Base-by-base conservation (phyloP, 30 jellyfish, hydroid and myxozoan species). In the Catostylus mosaicus region DNA sequence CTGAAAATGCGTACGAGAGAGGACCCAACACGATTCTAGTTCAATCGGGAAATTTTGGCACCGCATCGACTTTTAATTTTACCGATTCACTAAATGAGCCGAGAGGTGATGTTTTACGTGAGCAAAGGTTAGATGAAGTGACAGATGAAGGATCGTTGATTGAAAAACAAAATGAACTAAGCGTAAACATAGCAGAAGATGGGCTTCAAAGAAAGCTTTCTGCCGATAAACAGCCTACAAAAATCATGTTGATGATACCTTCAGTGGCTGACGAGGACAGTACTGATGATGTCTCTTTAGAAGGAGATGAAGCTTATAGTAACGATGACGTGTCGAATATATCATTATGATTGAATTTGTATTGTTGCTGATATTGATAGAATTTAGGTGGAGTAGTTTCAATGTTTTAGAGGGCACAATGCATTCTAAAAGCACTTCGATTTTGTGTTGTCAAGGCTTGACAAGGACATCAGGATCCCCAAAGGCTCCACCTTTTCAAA, bases 191-290 rank as follows among this genome's bases (percentile, higher is more conserved):
- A 10, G 67, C 51, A 7, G 26, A 43, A 12, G 67, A 56, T 31
- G 48, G 50, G 30, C 47, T 12, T 1, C 65, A 29, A 26, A 40
- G 2, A 7, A 51, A n/a, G 31, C 22, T 4, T 27, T 62, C 52
- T 1, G 75, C 26, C 45, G 78, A 52, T 3, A 71, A 22, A 32
- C 67, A 66, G 63, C 92, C 92, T 0, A 82, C 92, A 16, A 82
- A 82, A 61, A 82, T 82, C 0, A 82, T 80, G 30, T 82, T 82
- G 73, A 82, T 30, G 86, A 82, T 82, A 23, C 92, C 92, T 0
- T 82, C 92, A 9, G 92, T 82, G n/a, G 92, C 86, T 16, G 92
- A 82, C 51, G 92, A 82, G 32, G 92, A 82, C 80, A 82, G 92
- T 70, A 40, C 40, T 47, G 92, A 56, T 62, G 86, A 82, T 12